Base-by-base conservation (phyloP, 2,113 vertebrate genomes). In the Nesogale talazaci region DNA sequence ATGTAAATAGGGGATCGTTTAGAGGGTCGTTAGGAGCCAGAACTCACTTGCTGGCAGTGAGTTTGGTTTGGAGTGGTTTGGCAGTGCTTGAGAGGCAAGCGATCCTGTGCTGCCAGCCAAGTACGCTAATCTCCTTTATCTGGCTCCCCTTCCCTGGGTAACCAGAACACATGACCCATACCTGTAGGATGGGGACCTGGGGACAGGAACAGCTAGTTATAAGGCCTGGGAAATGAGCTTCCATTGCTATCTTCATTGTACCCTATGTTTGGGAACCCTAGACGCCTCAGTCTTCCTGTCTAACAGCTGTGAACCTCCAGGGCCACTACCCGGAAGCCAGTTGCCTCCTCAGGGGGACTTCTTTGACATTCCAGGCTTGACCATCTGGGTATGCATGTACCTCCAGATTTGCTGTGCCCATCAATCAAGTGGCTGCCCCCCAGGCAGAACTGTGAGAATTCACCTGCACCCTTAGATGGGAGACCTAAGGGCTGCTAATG, bases 321-420 rank as follows among this genome's bases (percentile, higher is more conserved):
- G 92, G 84, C 89, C 78, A 91, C 94, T 93, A 94, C 82, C 89
- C 1, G 1, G 12, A 94, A 97, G 93, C 97, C 97, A 97, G 97
- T 97, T 98, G 97, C 95, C 4, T 96, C 78, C 23, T 96, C 83
- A 94, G 85, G 95, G 97, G 95, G 93, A 95, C 96, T 94, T 95
- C 97, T 98, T 95, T 97, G 97, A 97, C 95, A 98, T 98, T 97
- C 97, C 97, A 97, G 96, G 95, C 95, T 97, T 97, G 75, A 94
- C 98, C 97, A 97, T 98, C 97, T 98, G 97, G 91, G 94, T 97
- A 85, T 97, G 97, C 97, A 97, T 97, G 97, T 97, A 92, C 94
- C 96, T 96, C 96, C 90, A 96, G 1, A 61, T 92, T 69, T 95
- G 94, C 95, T 31, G 96, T 94, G 46, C 81, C 79, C 36, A 20